Percentiles rank a stretch among this genome's conserved stretches.
These are phyloP conservation scores for Lordiphosa stackelbergi DNA, from an alignment of 1,140 invertebrate genomes.

Conservation along the genomic window DNA sequence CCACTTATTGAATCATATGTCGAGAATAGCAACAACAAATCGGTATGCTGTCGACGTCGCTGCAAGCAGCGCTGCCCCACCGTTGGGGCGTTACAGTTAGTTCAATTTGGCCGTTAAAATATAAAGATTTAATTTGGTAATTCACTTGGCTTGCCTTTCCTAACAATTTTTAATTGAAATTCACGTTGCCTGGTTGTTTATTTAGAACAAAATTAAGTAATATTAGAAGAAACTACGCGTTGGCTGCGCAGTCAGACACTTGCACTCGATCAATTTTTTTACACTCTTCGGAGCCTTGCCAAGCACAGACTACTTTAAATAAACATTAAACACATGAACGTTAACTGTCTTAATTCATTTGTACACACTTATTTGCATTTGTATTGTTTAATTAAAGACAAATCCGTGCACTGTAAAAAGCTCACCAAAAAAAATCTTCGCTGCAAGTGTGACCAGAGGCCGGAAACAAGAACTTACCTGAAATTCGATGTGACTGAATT, in stretches of 20 bases:
- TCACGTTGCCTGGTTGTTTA: background rate
- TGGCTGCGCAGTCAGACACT: slow-evolving; percentile 27
- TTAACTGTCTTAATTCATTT: slow-evolving; percentile 2
- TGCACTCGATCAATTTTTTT: slow-evolving; percentile 23
- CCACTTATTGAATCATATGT: slow-evolving; percentile 74
- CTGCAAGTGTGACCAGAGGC: too few species aligned
- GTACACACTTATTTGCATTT: background rate
- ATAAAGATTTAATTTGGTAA: background rate
- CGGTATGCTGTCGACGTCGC: slow-evolving; percentile 31
- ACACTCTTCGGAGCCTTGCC: slow-evolving; percentile 2
- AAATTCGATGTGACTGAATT: too few species aligned
- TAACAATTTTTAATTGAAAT: background rate
- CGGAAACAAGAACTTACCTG: too few species aligned
- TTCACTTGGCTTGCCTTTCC: background rate
- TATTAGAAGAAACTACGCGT: slow-evolving; percentile 50
- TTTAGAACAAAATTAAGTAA: slow-evolving; percentile 39
- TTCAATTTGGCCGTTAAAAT: background rate
- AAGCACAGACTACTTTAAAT: background rate
- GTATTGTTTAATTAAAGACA: slow-evolving; percentile 10
- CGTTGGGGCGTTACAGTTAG: slow-evolving; percentile 36
- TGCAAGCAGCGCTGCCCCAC: slow-evolving; percentile 36
- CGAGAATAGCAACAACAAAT: slow-evolving; percentile 76
- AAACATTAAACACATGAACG: background rate
- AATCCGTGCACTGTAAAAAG: slow-evolving; percentile 26
- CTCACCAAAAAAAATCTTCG: slow-evolving; percentile 55